phyloP scores from a whole-genome alignment of 2,888 invertebrate species.

The Pristionchus fissidentatus region DNA sequence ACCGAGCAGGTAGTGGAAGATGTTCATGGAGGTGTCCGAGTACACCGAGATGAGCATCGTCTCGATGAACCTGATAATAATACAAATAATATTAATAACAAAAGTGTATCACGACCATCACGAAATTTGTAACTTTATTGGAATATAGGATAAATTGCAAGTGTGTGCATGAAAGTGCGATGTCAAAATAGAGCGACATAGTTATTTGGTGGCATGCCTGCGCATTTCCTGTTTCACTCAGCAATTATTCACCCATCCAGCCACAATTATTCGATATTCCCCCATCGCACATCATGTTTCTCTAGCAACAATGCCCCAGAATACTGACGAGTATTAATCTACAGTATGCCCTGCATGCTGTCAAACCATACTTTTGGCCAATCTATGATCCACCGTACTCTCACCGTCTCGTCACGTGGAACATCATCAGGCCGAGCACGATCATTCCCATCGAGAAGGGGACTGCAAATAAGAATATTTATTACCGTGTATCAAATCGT shows the following conservation, averaged over 20 bases:
- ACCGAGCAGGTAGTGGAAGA: constrained; percentile 86
- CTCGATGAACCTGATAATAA: constrained; percentile 84
- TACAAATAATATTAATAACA: not conserved
- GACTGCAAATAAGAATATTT: constrained; percentile 52
- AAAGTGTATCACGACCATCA: not conserved
- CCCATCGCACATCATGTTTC: too few species aligned
- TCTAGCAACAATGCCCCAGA: too few species aligned
- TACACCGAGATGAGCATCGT: constrained; percentile 87
- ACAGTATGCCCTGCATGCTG: too few species aligned
- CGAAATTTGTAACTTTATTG: not conserved
- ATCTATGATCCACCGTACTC: not conserved
- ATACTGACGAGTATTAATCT: too few species aligned
- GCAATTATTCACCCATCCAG: too few species aligned
- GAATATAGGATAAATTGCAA: not conserved
- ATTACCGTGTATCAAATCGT: not conserved
- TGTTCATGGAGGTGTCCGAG: constrained; percentile 86
- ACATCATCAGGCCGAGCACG: constrained; percentile 75
- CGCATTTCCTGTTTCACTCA: too few species aligned
- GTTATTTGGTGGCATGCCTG: too few species aligned
- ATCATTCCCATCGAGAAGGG: constrained; percentile 52
- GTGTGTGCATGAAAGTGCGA: too few species aligned
- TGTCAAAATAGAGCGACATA: too few species aligned
- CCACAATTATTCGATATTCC: too few species aligned
- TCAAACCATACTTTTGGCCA: too few species aligned
- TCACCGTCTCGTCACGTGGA: constrained; percentile 57